Conservation (phyloP, 1,140 invertebrate genomes). For the Alviniconcha marisindica region DNA sequence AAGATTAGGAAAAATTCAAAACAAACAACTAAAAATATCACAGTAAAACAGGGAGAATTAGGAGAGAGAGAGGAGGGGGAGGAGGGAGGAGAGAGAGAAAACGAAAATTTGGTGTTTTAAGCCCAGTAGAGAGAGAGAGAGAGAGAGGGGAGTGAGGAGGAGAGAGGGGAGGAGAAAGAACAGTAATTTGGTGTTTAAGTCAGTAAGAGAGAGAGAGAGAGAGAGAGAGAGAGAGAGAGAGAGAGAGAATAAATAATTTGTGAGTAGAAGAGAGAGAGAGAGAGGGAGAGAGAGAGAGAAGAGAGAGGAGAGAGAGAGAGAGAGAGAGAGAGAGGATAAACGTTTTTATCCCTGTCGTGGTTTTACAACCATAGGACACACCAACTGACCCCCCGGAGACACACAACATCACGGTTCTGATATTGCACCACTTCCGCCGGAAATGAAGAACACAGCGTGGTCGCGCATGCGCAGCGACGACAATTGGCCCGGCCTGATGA, state of each 20-base stretch:
- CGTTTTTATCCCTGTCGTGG: too few relatives aligned
- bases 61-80: not conserved
- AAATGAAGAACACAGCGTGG: slow-evolving; percentile 34
- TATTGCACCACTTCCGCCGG: slow-evolving; percentile 26
- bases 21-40: too few relatives aligned
- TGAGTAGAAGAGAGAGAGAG: not conserved
- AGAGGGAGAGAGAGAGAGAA: slow-evolving; percentile 14
- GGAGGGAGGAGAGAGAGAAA: not conserved
- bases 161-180: not conserved
- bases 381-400: not conserved
- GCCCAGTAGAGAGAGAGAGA: not conserved
- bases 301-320: not conserved
- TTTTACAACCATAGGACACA: not conserved
- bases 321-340: not conserved
- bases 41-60: too few relatives aligned
- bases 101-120: not conserved
- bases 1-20: too few relatives aligned
- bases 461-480: slow-evolving; percentile 10
- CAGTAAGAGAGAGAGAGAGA: not conserved
- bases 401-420: not conserved
- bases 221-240: not conserved
- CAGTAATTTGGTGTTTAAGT: not conserved
- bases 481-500: slow-evolving; percentile 19
- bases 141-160: not conserved
- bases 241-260: not conserved